Percentiles rank a stretch among this genome's conserved stretches.
These are phyloP conservation scores for Origma solitaria DNA, from an alignment of 2,113 vertebrate species.

Conservation along the genomic window DNA sequence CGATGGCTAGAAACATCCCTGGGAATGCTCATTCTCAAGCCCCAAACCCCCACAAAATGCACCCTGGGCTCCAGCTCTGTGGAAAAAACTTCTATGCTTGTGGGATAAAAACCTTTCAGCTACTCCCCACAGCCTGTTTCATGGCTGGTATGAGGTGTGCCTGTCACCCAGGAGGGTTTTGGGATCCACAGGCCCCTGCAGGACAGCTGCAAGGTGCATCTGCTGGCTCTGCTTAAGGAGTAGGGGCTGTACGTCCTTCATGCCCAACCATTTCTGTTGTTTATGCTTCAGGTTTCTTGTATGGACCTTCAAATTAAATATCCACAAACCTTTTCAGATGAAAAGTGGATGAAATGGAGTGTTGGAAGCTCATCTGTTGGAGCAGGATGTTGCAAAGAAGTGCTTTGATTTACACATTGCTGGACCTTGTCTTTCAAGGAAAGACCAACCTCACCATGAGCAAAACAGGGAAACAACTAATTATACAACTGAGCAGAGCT, in stretches of 20 bases:
- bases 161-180: background rate
- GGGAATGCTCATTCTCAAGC: fast-evolving
- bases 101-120: fast-evolving
- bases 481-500: background rate
- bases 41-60: fast-evolving
- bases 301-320: background rate
- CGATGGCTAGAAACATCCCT: fast-evolving
- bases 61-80: fast-evolving
- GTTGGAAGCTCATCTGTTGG: background rate
- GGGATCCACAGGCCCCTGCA: fast-evolving
- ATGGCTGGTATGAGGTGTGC: fast-evolving
- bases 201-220: background rate
- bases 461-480: background rate
- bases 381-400: background rate
- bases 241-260: background rate
- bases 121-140: fast-evolving
- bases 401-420: background rate
- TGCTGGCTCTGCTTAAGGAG: background rate
- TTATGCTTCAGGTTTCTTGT: background rate
- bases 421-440: background rate
- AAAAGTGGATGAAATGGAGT: background rate
- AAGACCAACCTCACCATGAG: background rate
- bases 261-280: fast-evolving
- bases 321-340: background rate
- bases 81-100: fast-evolving